Conservation (phyloP, 2,113 vertebrate genomes). For the Phylloscopus trochilus region DNA sequence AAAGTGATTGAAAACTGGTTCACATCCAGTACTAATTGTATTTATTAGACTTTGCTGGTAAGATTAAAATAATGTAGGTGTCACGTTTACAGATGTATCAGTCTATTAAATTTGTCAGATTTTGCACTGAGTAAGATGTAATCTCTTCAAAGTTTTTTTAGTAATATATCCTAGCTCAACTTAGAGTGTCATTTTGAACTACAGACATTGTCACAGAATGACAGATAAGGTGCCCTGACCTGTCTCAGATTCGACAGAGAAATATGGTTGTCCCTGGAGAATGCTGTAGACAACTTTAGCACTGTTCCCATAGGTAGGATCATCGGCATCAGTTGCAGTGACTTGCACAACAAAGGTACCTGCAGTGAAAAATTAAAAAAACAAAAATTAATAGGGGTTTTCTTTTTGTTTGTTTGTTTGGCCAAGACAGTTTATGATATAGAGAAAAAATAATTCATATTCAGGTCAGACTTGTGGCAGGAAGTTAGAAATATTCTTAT, state of each 20-base stretch:
- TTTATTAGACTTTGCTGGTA: slow-evolving; percentile 56
- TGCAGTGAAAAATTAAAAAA: slow-evolving; percentile 70
- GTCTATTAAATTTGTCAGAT: slow-evolving; percentile 60
- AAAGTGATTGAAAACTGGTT: slow-evolving; percentile 34
- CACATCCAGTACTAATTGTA: slow-evolving; percentile 45
- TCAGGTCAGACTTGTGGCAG: not conserved
- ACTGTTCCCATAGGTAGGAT: slow-evolving; percentile 92
- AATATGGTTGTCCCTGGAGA: slow-evolving; percentile 95
- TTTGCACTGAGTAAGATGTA: slow-evolving; percentile 55
- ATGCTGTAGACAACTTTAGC: slow-evolving; percentile 94
- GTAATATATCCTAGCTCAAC: slow-evolving; percentile 54
- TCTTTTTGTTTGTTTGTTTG: not conserved
- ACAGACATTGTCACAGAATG: slow-evolving; percentile 34
- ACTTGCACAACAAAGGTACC: slow-evolving; percentile 93
- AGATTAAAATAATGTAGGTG: slow-evolving; percentile 66
- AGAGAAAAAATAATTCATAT: not conserved
- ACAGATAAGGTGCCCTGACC: slow-evolving; percentile 76
- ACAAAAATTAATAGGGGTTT: not conserved
- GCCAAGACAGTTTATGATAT: not conserved
- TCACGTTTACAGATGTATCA: slow-evolving; percentile 60
- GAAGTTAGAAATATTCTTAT: not conserved
- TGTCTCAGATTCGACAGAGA: slow-evolving; percentile 92
- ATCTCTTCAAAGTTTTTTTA: slow-evolving; percentile 64
- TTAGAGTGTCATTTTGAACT: slow-evolving; percentile 66
- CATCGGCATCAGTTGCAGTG: slow-evolving; percentile 88